These are phyloP conservation scores for Microcebus ravelobensis DNA, from an alignment of 2,113 vertebrate species.

Conservation along the genomic window DNA sequence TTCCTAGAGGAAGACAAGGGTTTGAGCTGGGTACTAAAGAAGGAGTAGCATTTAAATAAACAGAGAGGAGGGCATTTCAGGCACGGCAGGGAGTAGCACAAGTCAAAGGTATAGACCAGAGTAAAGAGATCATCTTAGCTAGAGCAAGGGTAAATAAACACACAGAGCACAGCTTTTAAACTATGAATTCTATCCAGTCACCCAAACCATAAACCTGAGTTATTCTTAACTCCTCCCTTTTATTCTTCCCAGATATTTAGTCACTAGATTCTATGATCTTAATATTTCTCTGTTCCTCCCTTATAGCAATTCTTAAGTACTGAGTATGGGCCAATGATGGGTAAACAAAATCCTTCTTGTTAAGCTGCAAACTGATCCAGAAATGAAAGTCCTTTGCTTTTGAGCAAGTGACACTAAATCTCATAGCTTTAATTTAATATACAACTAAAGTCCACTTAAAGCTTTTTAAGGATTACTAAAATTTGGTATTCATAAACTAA, in stretches of 20 bases:
- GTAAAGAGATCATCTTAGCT: background rate
- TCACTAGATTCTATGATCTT: background rate
- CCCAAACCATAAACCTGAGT: background rate
- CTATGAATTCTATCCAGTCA: background rate
- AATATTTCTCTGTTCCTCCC: background rate
- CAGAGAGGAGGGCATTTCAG: background rate
- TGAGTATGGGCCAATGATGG: background rate
- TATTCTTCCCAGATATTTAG: background rate
- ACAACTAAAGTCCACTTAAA: background rate
- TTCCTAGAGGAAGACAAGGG: background rate
- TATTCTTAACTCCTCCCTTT: slow-evolving; percentile 17
- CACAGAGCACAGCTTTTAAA: background rate
- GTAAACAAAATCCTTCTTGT: slow-evolving; percentile 19
- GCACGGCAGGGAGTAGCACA: background rate
- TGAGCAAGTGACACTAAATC: slow-evolving; percentile 12
- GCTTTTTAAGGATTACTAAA: slow-evolving; percentile 18
- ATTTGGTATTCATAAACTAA: slow-evolving; percentile 43
- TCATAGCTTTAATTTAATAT: slow-evolving; percentile 28
- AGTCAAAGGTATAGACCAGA: background rate
- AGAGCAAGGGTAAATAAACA: background rate
- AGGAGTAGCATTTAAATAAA: background rate
- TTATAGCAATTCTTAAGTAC: background rate
- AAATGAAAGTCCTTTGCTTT: slow-evolving; percentile 34
- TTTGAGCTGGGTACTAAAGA: background rate
- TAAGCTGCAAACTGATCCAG: slow-evolving; percentile 37